Conservation (phyloP, 2,113 vertebrate genomes). For the Monarcha castaneiventris region DNA sequence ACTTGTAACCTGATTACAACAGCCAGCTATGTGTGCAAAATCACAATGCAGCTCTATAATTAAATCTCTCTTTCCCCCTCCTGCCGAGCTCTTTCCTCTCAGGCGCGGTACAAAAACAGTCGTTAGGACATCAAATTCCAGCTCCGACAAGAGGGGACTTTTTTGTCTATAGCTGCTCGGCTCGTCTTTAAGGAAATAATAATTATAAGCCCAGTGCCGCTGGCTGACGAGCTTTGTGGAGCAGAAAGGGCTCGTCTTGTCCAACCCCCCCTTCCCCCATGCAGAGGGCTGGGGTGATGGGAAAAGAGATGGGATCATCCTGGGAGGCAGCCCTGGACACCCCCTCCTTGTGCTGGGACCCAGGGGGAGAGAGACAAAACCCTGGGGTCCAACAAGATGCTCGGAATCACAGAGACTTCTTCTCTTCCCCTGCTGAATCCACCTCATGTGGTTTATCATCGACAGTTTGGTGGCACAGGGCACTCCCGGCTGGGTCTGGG, state of each 20-base stretch:
- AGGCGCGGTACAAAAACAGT: constrained; percentile 58
- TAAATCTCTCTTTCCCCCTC: constrained; percentile 68
- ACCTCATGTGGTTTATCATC: fast-evolving
- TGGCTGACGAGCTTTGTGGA: background rate
- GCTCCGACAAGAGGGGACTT: constrained; percentile 39
- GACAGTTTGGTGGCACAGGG: background rate
- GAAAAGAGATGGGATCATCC: background rate
- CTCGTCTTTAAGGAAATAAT: constrained; percentile 57
- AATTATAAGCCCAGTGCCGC: background rate
- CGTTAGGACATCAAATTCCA: constrained; percentile 67
- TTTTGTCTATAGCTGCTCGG: constrained; percentile 9
- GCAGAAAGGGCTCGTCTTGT: background rate
- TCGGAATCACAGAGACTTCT: background rate
- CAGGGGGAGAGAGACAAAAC: constrained; percentile 33
- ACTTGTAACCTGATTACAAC: constrained; percentile 62
- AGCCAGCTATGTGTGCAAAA: constrained; percentile 58
- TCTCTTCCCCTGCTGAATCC: background rate
- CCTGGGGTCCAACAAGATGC: background rate
- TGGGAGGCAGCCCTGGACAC: constrained; percentile 18
- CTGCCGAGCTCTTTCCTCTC: constrained; percentile 60
- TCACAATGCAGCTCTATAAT: constrained; percentile 69
- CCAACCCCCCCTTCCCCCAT: background rate
- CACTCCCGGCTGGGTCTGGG: fast-evolving
- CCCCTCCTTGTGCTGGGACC: background rate
- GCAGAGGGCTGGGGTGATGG: background rate